Percentiles rank a stretch among this genome's conserved stretches.
phyloP scores from a whole-genome alignment of 35 echinoderm and acorn worm species.

The Apostichopus parvimensis region DNA sequence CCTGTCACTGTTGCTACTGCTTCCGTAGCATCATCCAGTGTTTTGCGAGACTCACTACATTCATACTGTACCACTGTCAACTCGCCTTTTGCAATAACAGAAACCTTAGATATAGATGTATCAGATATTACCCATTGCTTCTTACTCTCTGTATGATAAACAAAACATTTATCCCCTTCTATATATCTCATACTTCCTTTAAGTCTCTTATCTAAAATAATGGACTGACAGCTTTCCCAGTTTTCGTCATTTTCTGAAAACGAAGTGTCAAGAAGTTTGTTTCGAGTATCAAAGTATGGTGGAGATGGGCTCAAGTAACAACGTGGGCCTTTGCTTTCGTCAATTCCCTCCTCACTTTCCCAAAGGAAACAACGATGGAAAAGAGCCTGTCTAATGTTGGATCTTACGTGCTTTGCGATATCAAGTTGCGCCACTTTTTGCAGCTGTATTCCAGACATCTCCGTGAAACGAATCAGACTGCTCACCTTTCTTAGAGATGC shows the following conservation, averaged over 20 bases:
- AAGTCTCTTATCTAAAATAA: not conserved
- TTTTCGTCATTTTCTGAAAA: not conserved
- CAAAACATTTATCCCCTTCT: not conserved
- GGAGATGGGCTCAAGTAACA: not conserved
- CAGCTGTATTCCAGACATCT: constrained; percentile 13
- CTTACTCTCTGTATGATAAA: not conserved
- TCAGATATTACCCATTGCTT: not conserved
- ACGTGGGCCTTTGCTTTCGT: not conserved
- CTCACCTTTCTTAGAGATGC: not conserved
- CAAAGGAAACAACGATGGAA: constrained; percentile 9
- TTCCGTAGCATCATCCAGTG: not conserved
- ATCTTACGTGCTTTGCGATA: not conserved
- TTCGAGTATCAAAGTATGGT: not conserved
- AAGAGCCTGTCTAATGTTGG: not conserved
- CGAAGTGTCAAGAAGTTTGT: too few relatives aligned
- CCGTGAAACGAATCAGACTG: not conserved
- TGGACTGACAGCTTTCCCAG: not conserved
- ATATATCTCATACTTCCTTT: not conserved
- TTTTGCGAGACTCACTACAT: too few relatives aligned
- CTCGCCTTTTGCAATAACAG: too few relatives aligned
- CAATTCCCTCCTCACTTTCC: not conserved
- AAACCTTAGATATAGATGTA: too few relatives aligned
- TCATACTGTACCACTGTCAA: too few relatives aligned
- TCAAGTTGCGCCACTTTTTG: not conserved
- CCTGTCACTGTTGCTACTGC: not conserved